Evolutionary conservation across 2,113 vertebrate genomes (phyloP).

Genomic region (Craseonycteris thonglongyai): DNA sequence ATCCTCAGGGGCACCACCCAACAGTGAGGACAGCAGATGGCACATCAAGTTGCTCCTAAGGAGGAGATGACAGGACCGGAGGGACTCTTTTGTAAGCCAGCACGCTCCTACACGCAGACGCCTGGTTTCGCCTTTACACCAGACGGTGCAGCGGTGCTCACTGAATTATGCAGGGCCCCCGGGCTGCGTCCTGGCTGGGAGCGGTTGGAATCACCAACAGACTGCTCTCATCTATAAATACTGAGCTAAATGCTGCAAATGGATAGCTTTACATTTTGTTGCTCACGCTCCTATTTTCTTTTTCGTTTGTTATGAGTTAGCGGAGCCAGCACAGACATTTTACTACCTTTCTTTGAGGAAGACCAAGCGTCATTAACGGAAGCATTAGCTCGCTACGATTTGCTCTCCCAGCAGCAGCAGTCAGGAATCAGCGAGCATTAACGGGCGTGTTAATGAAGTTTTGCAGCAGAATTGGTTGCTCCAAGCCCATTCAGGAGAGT

Average conservation of each 20-base stretch:
- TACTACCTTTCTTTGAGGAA: conserved; percentile 60
- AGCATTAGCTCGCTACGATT: conserved; percentile 52
- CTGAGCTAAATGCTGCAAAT: conserved; percentile 59
- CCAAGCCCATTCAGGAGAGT: conserved; percentile 32
- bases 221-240: conserved; percentile 68
- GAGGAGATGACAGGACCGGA: neutral
- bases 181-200: neutral
- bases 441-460: conserved; percentile 79
- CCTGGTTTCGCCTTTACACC: neutral
- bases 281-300: neutral
- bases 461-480: conserved; percentile 45
- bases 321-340: conserved; percentile 62
- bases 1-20: accelerated
- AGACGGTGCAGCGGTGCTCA: neutral
- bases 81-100: neutral
- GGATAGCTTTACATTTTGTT: conserved; percentile 62
- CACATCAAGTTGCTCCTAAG: accelerated
- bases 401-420: conserved; percentile 60
- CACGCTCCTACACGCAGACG: neutral
- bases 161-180: conserved; percentile 61
- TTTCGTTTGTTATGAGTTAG: conserved; percentile 53
- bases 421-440: conserved; percentile 73
- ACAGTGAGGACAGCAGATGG: neutral
- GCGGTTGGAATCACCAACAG: conserved; percentile 37
- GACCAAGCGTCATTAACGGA: conserved; percentile 75